phyloP scores from a whole-genome alignment of 2,888 invertebrate species.

The Heteropelma amictum region DNA sequence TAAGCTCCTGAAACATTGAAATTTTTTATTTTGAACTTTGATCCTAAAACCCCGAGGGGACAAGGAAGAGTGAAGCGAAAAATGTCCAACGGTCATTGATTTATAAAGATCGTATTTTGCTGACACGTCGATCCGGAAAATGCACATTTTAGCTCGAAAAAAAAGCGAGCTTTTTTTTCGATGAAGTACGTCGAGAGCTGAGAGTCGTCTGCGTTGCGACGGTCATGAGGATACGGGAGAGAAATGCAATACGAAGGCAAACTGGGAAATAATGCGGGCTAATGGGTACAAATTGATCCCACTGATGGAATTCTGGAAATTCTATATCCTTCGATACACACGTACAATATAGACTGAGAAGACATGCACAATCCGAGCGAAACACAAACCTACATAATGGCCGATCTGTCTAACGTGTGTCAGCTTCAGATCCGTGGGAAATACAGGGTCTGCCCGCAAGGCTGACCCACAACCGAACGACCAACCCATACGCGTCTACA shows the following conservation, averaged over 20 bases:
- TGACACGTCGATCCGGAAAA: too few species aligned
- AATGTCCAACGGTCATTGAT: too few species aligned
- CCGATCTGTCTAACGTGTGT: conserved; percentile 76
- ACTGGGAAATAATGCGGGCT: conserved; percentile 62
- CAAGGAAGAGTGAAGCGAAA: too few species aligned
- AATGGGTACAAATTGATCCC: conserved; percentile 78
- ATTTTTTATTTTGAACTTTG: too few species aligned
- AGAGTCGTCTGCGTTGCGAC: too few species aligned
- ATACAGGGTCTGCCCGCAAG: conserved; percentile 55
- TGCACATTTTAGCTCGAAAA: too few species aligned
- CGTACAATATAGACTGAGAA: conserved; percentile 1
- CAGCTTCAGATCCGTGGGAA: conserved; percentile 72
- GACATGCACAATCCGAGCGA: conserved; percentile 58
- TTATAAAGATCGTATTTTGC: too few species aligned
- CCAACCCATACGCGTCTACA: background rate
- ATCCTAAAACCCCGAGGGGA: too few species aligned
- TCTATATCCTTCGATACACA: conserved; percentile 66
- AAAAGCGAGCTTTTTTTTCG: too few species aligned
- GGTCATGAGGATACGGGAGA: conserved; percentile 30
- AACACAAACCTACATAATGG: conserved; percentile 74
- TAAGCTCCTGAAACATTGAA: too few species aligned
- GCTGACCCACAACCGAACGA: conserved; percentile 50
- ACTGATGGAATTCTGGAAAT: conserved; percentile 74
- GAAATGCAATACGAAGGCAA: conserved; percentile 60
- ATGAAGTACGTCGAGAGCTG: too few species aligned